A percentile compares a stretch with the other conserved stretches of the same genome.
Conservation (phyloP, 37 sponge, comb jelly and placozoan genomes). For the Hexactinellida sp. region DNA sequence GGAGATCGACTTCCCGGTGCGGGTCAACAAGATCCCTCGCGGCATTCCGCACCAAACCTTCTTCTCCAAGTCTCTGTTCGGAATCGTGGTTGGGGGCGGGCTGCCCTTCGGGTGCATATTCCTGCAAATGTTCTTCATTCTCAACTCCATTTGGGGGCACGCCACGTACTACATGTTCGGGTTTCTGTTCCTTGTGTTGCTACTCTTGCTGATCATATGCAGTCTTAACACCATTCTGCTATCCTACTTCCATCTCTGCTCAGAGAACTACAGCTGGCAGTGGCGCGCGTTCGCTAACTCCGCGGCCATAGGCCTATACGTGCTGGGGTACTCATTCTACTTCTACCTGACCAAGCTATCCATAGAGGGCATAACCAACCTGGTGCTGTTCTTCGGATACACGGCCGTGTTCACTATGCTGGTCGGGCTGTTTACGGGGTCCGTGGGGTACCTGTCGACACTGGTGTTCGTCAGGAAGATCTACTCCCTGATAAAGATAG, state of each 20-base stretch:
- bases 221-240: constrained; percentile 82
- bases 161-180: constrained; percentile 99
- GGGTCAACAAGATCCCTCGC: constrained; percentile 92
- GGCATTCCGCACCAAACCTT: constrained; percentile 90
- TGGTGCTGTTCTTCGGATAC: constrained; percentile 91
- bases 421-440: constrained; percentile 34
- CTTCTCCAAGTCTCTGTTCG: constrained; percentile 51
- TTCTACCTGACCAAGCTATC: constrained; percentile 43
- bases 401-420: constrained; percentile 37
- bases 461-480: constrained; percentile 83
- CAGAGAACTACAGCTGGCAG: constrained; percentile 99
- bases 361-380: constrained; percentile 58
- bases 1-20: constrained; percentile 54
- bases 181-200: constrained; percentile 82
- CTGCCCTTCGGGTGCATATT: constrained; percentile 97
- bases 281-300: constrained; percentile 94
- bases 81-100: constrained; percentile 88
- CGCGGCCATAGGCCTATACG: constrained; percentile 54
- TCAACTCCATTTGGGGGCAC: constrained; percentile 97
- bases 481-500: constrained; percentile 93
- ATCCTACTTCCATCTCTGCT: constrained; percentile 97
- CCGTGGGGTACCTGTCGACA: constrained; percentile 76
- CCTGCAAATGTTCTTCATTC: constrained; percentile 93
- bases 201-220: constrained; percentile 73
- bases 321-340: constrained; percentile 76